Evolutionary conservation across 2,797 vertebrate genomes (phyloP).

Genomic region (Sparidentex hasta): DNA sequence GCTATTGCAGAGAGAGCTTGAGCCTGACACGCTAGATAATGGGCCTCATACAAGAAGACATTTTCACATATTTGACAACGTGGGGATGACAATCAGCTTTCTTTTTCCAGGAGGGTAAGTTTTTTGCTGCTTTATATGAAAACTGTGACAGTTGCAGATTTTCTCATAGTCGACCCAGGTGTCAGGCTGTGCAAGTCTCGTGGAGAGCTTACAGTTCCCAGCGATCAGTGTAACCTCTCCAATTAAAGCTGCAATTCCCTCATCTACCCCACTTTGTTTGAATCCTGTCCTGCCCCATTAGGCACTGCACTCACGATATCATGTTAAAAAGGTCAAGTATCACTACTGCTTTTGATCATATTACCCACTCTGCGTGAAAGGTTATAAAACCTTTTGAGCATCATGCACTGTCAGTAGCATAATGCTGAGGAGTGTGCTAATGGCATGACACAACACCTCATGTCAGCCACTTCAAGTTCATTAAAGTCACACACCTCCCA

Average conservation of each 20-base stretch:
- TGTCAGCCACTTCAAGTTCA: slow-evolving; percentile 42
- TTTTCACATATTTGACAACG: too few species aligned
- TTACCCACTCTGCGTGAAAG: slow-evolving; percentile 49
- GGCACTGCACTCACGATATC: slow-evolving; percentile 36
- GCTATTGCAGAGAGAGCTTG: not conserved
- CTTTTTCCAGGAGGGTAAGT: too few species aligned
- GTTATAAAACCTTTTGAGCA: slow-evolving; percentile 40
- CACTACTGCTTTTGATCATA: slow-evolving; percentile 58
- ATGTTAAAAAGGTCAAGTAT: slow-evolving; percentile 68
- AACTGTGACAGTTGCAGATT: too few species aligned
- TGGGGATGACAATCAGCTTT: too few species aligned
- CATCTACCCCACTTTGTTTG: slow-evolving; percentile 37
- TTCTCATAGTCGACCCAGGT: not conserved
- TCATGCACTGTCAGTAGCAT: slow-evolving; percentile 24
- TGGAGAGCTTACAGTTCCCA: slow-evolving; percentile 24
- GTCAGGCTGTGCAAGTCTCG: slow-evolving; percentile 22
- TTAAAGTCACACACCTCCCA: not conserved
- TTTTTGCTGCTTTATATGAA: not conserved
- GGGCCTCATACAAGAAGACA: not conserved
- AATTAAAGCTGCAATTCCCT: slow-evolving; percentile 46
- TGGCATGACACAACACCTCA: slow-evolving; percentile 11
- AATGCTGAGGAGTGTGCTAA: slow-evolving; percentile 25
- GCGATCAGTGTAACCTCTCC: slow-evolving; percentile 45
- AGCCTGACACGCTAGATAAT: not conserved
- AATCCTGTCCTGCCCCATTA: slow-evolving; percentile 55